phyloP scores from a whole-genome alignment of 2,797 vertebrate species.

The Cynodonichthys magdalenae region DNA sequence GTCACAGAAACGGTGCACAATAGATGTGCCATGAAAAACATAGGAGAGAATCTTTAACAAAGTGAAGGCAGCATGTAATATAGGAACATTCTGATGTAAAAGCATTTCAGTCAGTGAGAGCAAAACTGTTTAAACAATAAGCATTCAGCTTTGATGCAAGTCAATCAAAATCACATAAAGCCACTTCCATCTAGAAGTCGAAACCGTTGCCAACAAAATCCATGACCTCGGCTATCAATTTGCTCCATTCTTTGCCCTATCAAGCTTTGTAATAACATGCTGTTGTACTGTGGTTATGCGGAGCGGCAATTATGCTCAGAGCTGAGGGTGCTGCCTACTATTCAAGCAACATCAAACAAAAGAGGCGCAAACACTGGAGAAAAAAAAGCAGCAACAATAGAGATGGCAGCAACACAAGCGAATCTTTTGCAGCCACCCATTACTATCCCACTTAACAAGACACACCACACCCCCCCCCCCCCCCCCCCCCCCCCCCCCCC shows the following conservation, averaged over 20 bases:
- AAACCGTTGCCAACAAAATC: slow-evolving; percentile 55
- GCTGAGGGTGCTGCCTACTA: slow-evolving; percentile 40
- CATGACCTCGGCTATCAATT: slow-evolving; percentile 58
- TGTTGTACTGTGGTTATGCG: slow-evolving; percentile 55
- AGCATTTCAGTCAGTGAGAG: slow-evolving; percentile 26
- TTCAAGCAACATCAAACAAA: slow-evolving; percentile 61
- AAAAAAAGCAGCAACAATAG: slow-evolving; percentile 54
- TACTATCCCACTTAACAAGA: slow-evolving; percentile 76
- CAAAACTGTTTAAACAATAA: slow-evolving; percentile 28
- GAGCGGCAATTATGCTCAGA: slow-evolving; percentile 61
- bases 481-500: too few relatives aligned
- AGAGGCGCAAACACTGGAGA: slow-evolving; percentile 46
- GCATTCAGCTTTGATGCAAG: slow-evolving; percentile 24
- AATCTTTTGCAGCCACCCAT: slow-evolving; percentile 62
- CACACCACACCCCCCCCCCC: slow-evolving; percentile 50
- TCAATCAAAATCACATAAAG: slow-evolving; percentile 55
- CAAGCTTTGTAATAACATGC: slow-evolving; percentile 60
- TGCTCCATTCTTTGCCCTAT: slow-evolving; percentile 61
- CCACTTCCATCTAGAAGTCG: slow-evolving; percentile 47
- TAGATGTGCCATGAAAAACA: slow-evolving; percentile 45
- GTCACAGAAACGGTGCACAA: slow-evolving; percentile 57
- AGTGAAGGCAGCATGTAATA: slow-evolving; percentile 8
- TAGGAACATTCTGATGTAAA: slow-evolving; percentile 24
- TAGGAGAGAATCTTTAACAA: slow-evolving; percentile 17
- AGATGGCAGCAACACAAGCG: slow-evolving; percentile 54